Conservation (phyloP, 92 coral and sea anemone genomes). For the Zoanthus sociatus region DNA sequence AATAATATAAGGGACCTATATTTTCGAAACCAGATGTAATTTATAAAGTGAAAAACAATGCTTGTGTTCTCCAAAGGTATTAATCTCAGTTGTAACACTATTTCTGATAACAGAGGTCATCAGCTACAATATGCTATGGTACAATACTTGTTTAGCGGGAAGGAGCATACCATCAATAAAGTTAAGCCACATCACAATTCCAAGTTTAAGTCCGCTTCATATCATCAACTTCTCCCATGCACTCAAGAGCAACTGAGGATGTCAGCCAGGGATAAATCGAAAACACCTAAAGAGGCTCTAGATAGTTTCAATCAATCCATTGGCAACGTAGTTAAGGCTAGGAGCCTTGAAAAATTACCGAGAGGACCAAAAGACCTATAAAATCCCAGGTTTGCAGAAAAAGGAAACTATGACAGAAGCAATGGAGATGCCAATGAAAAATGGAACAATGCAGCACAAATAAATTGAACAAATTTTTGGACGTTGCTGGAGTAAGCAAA, state of each 20-base stretch:
- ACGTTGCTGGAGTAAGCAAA: conserved; percentile 67
- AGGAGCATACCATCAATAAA: conserved; percentile 39
- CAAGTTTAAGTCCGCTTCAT: conserved; percentile 44
- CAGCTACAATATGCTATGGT: conserved; percentile 43
- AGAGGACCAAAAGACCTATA: conserved; percentile 51
- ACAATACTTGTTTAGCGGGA: conserved; percentile 56
- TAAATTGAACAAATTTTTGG: conserved; percentile 17
- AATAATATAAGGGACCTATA: no score
- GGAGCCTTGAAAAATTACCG: conserved; percentile 48
- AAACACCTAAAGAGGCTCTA: conserved; percentile 53
- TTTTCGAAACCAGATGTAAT: no score
- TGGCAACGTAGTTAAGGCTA: conserved; percentile 60
- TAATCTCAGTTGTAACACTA: neutral
- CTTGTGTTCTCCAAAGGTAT: neutral
- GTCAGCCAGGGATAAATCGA: conserved; percentile 30
- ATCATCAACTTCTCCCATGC: conserved; percentile 46
- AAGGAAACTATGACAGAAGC: neutral
- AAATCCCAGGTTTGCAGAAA: conserved; percentile 54
- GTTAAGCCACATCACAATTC: conserved; percentile 50
- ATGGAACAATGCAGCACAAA: conserved; percentile 8
- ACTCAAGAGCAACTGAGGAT: conserved; percentile 37
- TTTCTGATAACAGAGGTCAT: conserved; percentile 43
- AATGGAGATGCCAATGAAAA: neutral
- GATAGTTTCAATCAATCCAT: conserved; percentile 35
- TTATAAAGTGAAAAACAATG: neutral